A percentile compares a stretch with the other conserved stretches of the same genome.
phyloP scores from a whole-genome alignment of 2,888 invertebrate species.

The Hipparchia semele region DNA sequence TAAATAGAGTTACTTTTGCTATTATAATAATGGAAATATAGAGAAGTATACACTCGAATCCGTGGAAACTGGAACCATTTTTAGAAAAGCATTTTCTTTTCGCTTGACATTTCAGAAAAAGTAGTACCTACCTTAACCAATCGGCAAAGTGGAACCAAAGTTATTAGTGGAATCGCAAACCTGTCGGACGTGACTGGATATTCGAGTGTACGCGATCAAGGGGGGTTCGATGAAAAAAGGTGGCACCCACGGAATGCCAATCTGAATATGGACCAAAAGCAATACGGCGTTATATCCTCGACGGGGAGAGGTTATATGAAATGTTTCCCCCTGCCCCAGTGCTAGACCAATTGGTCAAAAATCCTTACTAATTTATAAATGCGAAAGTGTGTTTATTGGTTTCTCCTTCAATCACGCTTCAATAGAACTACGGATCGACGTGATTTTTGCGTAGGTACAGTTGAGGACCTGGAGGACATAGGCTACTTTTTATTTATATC shows the following conservation, averaged over 20 bases:
- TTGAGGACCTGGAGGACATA: too few relatives aligned
- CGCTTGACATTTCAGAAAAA: neutral
- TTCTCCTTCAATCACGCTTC: too few relatives aligned
- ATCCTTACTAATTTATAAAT: too few relatives aligned
- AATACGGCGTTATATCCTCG: neutral
- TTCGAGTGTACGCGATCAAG: conserved; percentile 44
- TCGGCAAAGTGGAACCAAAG: conserved; percentile 50
- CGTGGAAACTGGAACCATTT: too few relatives aligned
- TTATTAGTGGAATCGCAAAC: conserved; percentile 51
- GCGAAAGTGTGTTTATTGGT: too few relatives aligned
- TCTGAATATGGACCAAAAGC: conserved; percentile 64
- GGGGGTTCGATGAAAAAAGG: conserved; percentile 45
- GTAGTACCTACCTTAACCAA: conserved; percentile 41
- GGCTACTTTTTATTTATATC: too few relatives aligned
- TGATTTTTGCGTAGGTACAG: too few relatives aligned
- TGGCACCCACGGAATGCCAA: conserved; percentile 53
- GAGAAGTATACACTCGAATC: too few relatives aligned
- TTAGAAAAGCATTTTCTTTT: too few relatives aligned
- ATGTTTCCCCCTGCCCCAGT: neutral
- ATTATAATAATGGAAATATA: too few relatives aligned
- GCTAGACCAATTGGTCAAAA: neutral
- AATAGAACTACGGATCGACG: too few relatives aligned
- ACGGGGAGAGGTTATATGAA: neutral
- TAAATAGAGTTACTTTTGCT: too few relatives aligned
- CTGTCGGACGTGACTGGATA: conserved; percentile 53